Percentiles rank a stretch among this genome's conserved stretches.
phyloP scores from a whole-genome alignment of 1,140 invertebrate species.

The Vollenhovia emeryi region DNA sequence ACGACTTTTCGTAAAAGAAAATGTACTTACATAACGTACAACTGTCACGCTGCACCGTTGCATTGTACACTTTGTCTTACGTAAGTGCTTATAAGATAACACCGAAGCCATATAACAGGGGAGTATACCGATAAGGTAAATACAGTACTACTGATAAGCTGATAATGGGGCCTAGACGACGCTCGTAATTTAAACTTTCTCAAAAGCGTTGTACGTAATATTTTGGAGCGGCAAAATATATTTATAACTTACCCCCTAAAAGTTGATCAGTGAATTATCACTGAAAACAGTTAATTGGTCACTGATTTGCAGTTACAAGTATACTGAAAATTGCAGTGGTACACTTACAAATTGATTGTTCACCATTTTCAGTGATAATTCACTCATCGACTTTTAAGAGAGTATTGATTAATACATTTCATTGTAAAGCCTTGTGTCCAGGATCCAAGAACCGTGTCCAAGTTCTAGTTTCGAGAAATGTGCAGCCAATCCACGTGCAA shows the following conservation, averaged over 20 bases:
- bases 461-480: too few species aligned
- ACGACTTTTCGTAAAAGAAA: background rate
- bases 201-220: background rate
- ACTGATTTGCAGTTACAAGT: too few species aligned
- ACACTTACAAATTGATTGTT: too few species aligned
- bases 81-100: slow-evolving; percentile 37
- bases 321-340: too few species aligned
- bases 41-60: background rate
- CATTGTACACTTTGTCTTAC: background rate
- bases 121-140: background rate
- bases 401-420: background rate
- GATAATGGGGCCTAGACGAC: background rate
- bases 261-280: too few species aligned
- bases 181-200: background rate
- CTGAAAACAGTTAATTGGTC: too few species aligned
- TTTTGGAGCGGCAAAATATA: background rate
- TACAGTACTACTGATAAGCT: background rate
- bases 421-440: too few species aligned
- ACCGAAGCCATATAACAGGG: background rate
- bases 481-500: too few species aligned
- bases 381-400: too few species aligned
- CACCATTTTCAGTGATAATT: too few species aligned
- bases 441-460: too few species aligned
- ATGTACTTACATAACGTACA: background rate
- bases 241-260: too few species aligned